Evolutionary conservation across 1,140 invertebrate species (phyloP).

Genomic region (Cydia fagiglandana): DNA sequence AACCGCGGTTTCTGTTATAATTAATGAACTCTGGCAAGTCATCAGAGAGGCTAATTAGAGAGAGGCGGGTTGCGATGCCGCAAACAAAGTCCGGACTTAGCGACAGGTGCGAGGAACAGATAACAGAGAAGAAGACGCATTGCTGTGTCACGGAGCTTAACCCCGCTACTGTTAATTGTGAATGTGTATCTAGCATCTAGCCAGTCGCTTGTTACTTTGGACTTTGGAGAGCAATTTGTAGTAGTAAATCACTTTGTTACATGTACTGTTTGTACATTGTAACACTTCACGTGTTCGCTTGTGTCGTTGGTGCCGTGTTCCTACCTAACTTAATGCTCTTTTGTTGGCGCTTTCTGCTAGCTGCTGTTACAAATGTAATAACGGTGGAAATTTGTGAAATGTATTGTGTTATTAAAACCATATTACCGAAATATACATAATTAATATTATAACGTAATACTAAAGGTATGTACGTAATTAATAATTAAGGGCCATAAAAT

Average conservation of each 20-base stretch:
- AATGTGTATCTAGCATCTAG: constrained; percentile 28
- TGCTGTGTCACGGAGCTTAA: constrained; percentile 49
- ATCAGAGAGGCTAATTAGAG: constrained; percentile 62
- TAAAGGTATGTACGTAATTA: too few relatives aligned
- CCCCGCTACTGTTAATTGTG: constrained; percentile 32
- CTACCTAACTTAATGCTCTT: constrained; percentile 13
- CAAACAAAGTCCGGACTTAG: constrained; percentile 53
- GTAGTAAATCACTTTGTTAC: constrained; percentile 29
- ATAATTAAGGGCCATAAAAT: too few relatives aligned
- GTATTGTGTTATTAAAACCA: neutral
- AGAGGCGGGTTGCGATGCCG: constrained; percentile 38
- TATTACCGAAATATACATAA: neutral
- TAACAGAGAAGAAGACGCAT: constrained; percentile 54
- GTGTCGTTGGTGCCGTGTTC: neutral
- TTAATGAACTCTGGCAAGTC: constrained; percentile 60
- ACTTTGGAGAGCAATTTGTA: constrained; percentile 21
- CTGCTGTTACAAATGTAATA: neutral
- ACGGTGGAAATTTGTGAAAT: neutral
- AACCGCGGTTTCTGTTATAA: constrained; percentile 53
- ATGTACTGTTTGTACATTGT: constrained; percentile 15
- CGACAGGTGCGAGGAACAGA: constrained; percentile 62
- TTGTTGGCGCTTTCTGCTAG: constrained; percentile 8
- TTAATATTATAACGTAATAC: too few relatives aligned
- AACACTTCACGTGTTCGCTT: constrained; percentile 18
- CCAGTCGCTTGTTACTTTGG: constrained; percentile 25